Conservation (phyloP, 2,797 vertebrate genomes). For the Cottoperca gobio region DNA sequence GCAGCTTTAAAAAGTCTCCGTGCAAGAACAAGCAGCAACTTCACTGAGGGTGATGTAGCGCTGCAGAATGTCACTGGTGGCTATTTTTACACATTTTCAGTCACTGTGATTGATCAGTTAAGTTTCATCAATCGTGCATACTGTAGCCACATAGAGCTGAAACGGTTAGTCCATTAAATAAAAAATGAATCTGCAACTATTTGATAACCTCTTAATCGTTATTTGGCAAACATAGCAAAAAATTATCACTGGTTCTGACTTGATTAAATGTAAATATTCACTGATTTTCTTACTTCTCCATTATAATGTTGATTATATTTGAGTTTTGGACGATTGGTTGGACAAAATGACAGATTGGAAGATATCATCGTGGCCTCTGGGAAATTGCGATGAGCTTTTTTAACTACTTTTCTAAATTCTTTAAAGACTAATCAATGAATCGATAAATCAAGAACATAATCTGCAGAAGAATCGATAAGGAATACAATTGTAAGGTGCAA, state of each 20-base stretch:
- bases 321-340: not conserved
- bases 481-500: not conserved
- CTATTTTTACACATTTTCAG: constrained; percentile 59
- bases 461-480: not conserved
- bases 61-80: constrained; percentile 56
- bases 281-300: not conserved
- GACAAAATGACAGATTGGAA: not conserved
- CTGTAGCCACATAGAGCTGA: constrained; percentile 1
- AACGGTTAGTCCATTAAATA: constrained; percentile 9
- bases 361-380: not conserved
- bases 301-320: not conserved
- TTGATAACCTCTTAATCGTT: not conserved
- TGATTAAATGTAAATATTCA: not conserved
- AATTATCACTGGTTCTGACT: not conserved
- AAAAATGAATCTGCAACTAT: constrained; percentile 16
- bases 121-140: constrained; percentile 32
- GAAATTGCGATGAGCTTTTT: not conserved
- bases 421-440: not conserved
- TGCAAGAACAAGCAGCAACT: not conserved
- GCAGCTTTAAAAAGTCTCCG: too few species aligned
- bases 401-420: not conserved
- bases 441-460: not conserved
- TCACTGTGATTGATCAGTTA: constrained; percentile 29
- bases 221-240: not conserved
- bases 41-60: constrained; percentile 19